These are phyloP conservation scores for Nerophis lumbriciformis DNA, from an alignment of 2,113 vertebrate genomes.

Conservation along the genomic window DNA sequence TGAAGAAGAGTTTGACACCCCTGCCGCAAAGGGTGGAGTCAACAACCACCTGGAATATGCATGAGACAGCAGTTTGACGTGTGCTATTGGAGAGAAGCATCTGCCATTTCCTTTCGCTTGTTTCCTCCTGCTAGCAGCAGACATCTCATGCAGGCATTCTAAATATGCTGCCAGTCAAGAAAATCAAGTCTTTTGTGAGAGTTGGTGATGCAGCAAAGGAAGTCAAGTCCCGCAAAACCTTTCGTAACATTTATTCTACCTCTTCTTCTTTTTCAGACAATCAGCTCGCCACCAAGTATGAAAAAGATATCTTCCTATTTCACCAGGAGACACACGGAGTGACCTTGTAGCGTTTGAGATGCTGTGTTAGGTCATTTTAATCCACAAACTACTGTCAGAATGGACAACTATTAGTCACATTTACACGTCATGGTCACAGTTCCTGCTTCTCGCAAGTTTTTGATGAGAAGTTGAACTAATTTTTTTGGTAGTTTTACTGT, in stretches of 20 bases:
- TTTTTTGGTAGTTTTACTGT: conserved; percentile 9
- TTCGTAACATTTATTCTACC: background rate
- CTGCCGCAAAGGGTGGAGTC: no score
- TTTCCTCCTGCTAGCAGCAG: background rate
- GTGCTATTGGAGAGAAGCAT: background rate
- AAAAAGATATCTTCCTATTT: conserved; percentile 95
- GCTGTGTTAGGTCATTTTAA: conserved; percentile 21
- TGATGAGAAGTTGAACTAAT: conserved; percentile 6
- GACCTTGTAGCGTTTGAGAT: conserved; percentile 7
- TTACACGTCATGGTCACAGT: conserved; percentile 8
- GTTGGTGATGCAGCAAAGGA: no score
- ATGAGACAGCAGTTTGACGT: background rate
- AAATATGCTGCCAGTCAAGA: conserved; percentile 17
- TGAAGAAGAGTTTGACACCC: no score
- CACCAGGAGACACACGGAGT: conserved; percentile 70
- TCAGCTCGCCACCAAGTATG: conserved; percentile 73
- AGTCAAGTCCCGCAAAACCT: background rate
- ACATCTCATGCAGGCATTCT: background rate
- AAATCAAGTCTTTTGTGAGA: background rate
- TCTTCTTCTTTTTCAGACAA: conserved; percentile 60
- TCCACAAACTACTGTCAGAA: background rate
- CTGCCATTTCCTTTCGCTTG: background rate
- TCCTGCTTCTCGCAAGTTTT: conserved; percentile 4
- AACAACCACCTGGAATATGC: no score
- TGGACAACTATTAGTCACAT: background rate